Percentiles rank a stretch among this genome's conserved stretches.
These are phyloP conservation scores for Orchestia grillus DNA, from an alignment of 1,140 invertebrate species.

Conservation along the genomic window DNA sequence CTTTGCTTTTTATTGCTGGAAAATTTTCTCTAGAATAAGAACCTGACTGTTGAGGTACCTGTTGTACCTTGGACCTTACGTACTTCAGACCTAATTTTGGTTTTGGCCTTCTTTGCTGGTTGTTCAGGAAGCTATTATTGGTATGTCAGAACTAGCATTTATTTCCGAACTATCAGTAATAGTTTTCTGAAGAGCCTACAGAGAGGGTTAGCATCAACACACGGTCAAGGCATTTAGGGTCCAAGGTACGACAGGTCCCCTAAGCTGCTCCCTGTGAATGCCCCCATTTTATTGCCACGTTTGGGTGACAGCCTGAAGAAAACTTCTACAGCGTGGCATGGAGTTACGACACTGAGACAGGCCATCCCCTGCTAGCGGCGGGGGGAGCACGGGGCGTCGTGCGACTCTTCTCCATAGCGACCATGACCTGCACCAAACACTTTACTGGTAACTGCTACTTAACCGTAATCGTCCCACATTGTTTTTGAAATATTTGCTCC, in stretches of 20 bases:
- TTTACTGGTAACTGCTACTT: conserved; percentile 78
- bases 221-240: conserved; percentile 27
- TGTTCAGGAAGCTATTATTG: too few species aligned
- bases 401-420: conserved; percentile 86
- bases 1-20: not conserved
- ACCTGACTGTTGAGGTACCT: not conserved
- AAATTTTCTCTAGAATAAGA: not conserved
- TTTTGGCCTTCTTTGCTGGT: too few species aligned
- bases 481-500: too few species aligned
- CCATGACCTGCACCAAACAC: conserved; percentile 89
- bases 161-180: too few species aligned
- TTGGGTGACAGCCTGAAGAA: conserved; percentile 81
- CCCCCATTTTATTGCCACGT: conserved; percentile 13
- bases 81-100: too few species aligned
- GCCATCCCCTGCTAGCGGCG: conserved; percentile 87
- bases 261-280: conserved; percentile 52
- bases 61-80: too few species aligned
- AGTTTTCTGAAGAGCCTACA: too few species aligned
- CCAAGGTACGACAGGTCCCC: too few species aligned
- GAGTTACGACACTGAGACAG: conserved; percentile 88
- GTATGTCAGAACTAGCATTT: too few species aligned
- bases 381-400: conserved; percentile 92
- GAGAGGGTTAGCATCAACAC: too few species aligned
- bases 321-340: conserved; percentile 97
- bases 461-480: too few species aligned